Evolutionary conservation across 2,113 vertebrate genomes (phyloP).

Genomic region (Anseranas semipalmata): DNA sequence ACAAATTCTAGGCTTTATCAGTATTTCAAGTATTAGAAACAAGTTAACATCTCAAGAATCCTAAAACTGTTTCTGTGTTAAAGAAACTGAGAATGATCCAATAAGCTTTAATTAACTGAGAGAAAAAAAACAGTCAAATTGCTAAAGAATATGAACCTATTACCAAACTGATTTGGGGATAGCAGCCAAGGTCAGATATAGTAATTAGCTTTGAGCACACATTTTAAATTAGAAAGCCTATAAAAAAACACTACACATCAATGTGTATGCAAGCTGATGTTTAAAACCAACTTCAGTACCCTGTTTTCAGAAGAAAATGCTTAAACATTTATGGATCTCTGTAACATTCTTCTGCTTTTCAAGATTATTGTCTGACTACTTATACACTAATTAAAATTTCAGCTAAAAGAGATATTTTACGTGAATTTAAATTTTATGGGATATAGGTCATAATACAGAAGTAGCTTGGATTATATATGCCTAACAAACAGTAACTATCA

Average conservation of each 20-base stretch:
- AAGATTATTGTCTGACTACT: neutral
- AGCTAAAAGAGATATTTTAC: neutral
- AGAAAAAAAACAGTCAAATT: neutral
- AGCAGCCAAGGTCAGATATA: neutral
- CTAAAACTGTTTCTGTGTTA: neutral
- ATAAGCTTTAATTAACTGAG: neutral
- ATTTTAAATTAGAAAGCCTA: neutral
- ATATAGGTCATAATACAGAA: neutral
- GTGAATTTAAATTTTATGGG: neutral
- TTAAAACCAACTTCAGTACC: neutral
- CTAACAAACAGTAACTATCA: neutral
- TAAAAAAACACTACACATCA: neutral
- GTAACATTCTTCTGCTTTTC: neutral
- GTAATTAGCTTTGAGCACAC: neutral
- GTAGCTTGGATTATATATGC: neutral
- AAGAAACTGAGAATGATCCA: neutral
- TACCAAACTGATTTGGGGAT: neutral
- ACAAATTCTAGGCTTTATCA: neutral
- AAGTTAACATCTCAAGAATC: neutral
- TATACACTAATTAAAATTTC: neutral
- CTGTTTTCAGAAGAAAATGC: neutral
- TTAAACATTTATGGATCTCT: neutral
- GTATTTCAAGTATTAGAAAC: neutral
- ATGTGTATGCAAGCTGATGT: neutral
- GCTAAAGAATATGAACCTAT: neutral